Base-by-base conservation (phyloP, 2,113 vertebrate genomes). In the Microtus richardsoni region DNA sequence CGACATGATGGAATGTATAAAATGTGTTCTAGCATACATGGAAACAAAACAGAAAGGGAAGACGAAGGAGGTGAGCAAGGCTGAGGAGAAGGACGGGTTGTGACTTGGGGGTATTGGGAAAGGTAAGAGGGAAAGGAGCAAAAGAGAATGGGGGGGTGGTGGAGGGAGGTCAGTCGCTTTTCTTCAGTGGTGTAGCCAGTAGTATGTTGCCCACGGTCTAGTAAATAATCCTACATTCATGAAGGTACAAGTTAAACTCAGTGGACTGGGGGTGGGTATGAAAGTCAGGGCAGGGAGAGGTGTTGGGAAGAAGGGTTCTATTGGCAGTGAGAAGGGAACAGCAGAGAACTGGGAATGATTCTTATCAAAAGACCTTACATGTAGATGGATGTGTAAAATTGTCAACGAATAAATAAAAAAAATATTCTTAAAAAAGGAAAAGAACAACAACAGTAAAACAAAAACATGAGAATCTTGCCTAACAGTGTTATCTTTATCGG, bases 61-160 rank as follows among this genome's bases (percentile, higher is more conserved):
- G 74, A 39, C 24, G 12, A 4, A n/a, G 30, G 33, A 44, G 21
- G 6, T 11, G 17, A 44, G 21, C 5, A 3, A 30, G 39, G 24
- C 58, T 62, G 26, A 52, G 60, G 33, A 13, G 7, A 9, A 33
- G 30, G 16, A 13, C 12, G 22, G 47, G 11, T 52, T 24, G 60
- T 5, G 6, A 47, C 1, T 2, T 17, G 30, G 22, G 19, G 19
- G 30, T 1, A 0, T 28, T 7, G 0, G 4, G 41, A 60, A 10
- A 77, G 26, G 11, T 2, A 41, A 24, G 21, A 64, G 41, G 36
- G 44, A 79, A 24, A 19, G 10, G 6, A 71, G 4, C 16, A 78
- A 14, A 44, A 44, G 44, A 44, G 5, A 44, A 44, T 22, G 26
- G n/a, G n/a, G 22, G 13, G 13, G 2, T 2, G 11, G 11, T 13